These are phyloP conservation scores for Ophiothrix spiculata DNA, from an alignment of 35 echinoderm and acorn worm genomes.

Conservation along the genomic window DNA sequence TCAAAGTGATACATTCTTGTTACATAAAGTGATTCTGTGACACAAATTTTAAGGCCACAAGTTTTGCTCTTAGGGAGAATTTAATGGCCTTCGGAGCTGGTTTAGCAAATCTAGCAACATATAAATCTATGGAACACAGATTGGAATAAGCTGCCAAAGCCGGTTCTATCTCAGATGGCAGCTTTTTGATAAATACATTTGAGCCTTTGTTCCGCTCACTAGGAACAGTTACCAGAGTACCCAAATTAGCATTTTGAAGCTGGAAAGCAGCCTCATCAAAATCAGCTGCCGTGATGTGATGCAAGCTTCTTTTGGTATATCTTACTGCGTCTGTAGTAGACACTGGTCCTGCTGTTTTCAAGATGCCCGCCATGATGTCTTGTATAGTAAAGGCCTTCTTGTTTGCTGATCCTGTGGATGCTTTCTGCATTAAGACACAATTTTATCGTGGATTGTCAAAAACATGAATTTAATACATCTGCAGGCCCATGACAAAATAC, in stretches of 20 bases:
- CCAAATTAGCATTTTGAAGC: background rate
- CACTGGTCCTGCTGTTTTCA: background rate
- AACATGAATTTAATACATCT: background rate
- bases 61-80: background rate
- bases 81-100: background rate
- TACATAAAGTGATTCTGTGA: constrained; percentile 1
- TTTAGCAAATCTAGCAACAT: background rate
- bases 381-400: background rate
- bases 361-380: background rate
- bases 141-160: background rate
- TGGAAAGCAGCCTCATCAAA: background rate
- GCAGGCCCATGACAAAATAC: background rate
- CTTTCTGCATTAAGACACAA: no score
- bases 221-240: background rate
- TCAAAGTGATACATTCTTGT: no score
- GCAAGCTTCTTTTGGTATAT: background rate
- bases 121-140: background rate
- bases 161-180: background rate
- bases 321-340: constrained; percentile 1
- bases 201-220: background rate
- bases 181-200: background rate
- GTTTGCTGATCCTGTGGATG: no score
- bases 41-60: background rate
- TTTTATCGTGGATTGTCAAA: background rate
- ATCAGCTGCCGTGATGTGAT: background rate